A percentile compares a stretch with the other conserved stretches of the same genome.
These are phyloP conservation scores for Volucella inanis DNA, from an alignment of 2,888 invertebrate species.

Conservation along the genomic window DNA sequence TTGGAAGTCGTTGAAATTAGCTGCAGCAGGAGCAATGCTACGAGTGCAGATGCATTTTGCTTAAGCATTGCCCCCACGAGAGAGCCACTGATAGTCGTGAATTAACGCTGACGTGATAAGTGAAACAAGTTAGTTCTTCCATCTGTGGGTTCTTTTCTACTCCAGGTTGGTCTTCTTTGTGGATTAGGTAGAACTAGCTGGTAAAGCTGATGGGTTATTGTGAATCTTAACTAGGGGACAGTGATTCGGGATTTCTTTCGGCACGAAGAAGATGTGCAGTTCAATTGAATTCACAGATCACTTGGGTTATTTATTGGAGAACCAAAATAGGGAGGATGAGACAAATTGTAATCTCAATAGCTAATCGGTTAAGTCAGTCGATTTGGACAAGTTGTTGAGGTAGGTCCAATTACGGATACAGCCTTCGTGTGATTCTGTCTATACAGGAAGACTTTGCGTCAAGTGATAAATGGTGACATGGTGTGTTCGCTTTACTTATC, in stretches of 20 bases:
- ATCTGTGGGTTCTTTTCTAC: conserved; percentile 8
- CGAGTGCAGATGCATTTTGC: conserved; percentile 67
- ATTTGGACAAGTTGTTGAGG: too few species aligned
- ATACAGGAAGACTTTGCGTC: too few species aligned
- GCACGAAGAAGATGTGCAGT: not conserved
- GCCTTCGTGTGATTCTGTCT: too few species aligned
- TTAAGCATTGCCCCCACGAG: conserved; percentile 28
- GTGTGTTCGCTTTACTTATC: too few species aligned
- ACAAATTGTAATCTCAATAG: conserved; percentile 46
- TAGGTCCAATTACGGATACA: too few species aligned
- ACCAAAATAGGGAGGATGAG: conserved; percentile 46
- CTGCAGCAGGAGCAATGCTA: conserved; percentile 67
- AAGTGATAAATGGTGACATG: too few species aligned
- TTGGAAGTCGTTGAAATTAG: conserved; percentile 53
- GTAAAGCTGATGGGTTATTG: not conserved
- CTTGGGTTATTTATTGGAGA: conserved; percentile 64
- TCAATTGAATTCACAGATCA: conserved; percentile 63
- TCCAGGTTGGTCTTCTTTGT: conserved; percentile 5
- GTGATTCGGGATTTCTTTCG: conserved; percentile 8
- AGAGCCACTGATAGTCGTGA: conserved; percentile 69
- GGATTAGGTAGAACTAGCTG: conserved; percentile 16
- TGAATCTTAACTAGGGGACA: conserved; percentile 59
- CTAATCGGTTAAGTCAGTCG: not conserved
- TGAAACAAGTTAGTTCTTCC: conserved; percentile 63
- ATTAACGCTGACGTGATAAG: conserved; percentile 73